A percentile compares a stretch with the other conserved stretches of the same genome.
Conservation (phyloP, 2,797 vertebrate genomes). For the Balearica regulorum region DNA sequence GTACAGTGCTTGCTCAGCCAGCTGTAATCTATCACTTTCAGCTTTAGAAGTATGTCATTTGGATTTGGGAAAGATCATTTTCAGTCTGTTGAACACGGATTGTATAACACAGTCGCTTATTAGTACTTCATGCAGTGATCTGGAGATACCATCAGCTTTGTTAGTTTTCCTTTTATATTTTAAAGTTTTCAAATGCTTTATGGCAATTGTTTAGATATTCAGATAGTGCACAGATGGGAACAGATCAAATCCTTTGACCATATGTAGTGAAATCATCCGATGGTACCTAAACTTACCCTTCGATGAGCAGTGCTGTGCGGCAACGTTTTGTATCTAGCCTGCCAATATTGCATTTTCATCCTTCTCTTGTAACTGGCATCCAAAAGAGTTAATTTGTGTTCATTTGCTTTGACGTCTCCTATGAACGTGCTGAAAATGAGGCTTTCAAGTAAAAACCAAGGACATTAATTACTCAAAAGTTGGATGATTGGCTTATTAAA, state of each 20-base stretch:
- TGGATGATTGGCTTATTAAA: not conserved
- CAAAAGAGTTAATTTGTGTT: not conserved
- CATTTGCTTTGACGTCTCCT: not conserved
- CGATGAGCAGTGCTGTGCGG: not conserved
- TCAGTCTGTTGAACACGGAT: not conserved
- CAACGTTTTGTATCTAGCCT: not conserved
- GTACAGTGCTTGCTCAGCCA: not conserved
- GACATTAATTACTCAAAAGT: conserved; percentile 9
- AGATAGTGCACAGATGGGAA: not conserved
- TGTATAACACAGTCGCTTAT: conserved; percentile 17
- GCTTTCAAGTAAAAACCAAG: conserved; percentile 10
- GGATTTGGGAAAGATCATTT: conserved; percentile 3
- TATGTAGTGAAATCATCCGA: not conserved
- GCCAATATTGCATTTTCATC: not conserved
- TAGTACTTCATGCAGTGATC: not conserved
- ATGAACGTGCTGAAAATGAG: not conserved
- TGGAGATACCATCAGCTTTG: not conserved
- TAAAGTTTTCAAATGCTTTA: not conserved
- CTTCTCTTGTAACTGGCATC: not conserved
- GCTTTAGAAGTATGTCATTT: conserved; percentile 11
- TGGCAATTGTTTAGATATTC: not conserved
- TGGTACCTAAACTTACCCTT: not conserved
- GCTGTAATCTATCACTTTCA: not conserved
- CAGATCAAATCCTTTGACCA: not conserved
- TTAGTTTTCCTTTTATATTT: not conserved